These are phyloP conservation scores for Boleophthalmus pectinirostris DNA, from an alignment of 2,113 vertebrate species.

Conservation along the genomic window DNA sequence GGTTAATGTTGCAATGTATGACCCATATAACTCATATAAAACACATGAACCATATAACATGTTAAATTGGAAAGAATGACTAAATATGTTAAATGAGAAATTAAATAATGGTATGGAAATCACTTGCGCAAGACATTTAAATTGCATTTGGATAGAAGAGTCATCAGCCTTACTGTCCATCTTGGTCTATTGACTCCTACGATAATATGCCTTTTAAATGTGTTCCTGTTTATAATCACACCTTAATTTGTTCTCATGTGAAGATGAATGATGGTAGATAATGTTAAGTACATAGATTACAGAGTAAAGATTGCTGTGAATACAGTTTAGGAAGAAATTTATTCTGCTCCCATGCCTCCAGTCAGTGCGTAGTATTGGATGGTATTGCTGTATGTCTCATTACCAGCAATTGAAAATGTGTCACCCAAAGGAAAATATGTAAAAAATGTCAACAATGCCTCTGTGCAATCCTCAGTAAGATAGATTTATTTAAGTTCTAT, in stretches of 20 bases:
- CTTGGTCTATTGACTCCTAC: neutral
- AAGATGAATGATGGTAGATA: constrained; percentile 8
- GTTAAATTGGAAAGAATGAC: too few species aligned
- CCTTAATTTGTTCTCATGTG: neutral
- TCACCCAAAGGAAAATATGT: neutral
- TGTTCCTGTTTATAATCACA: neutral
- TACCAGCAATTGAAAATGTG: neutral
- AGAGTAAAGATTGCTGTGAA: neutral
- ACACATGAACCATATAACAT: too few species aligned
- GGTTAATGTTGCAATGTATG: neutral
- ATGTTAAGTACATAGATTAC: constrained; percentile 6
- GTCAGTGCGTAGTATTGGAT: neutral
- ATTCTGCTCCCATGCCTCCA: neutral
- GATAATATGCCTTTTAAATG: too few species aligned
- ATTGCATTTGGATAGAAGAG: neutral
- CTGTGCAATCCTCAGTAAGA: neutral
- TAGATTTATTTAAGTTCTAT: neutral
- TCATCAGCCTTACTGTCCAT: neutral
- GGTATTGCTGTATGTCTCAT: neutral
- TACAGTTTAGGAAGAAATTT: too few species aligned
- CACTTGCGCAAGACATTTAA: too few species aligned
- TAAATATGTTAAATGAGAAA: too few species aligned
- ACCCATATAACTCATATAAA: neutral
- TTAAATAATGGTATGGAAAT: too few species aligned
- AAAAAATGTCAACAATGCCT: neutral